phyloP scores from a whole-genome alignment of 2,888 invertebrate species.

The Pemphredon lugubris region DNA sequence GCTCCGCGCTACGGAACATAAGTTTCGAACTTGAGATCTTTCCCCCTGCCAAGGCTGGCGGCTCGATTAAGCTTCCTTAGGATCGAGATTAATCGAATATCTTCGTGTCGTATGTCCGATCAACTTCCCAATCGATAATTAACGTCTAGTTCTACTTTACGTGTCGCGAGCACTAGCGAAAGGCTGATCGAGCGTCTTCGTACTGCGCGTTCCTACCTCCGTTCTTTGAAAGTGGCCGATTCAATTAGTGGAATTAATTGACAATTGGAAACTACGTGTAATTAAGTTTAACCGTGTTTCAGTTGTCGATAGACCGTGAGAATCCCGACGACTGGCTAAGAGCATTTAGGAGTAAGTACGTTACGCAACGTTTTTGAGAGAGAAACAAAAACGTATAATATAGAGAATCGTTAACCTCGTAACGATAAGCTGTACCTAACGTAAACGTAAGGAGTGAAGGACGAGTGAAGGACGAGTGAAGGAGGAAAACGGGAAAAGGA shows the following conservation, averaged over 20 bases:
- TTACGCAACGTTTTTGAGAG: too few species aligned
- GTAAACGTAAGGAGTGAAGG: not conserved
- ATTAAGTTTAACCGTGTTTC: not conserved
- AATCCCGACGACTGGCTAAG: too few species aligned
- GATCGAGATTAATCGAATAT: conserved; percentile 65
- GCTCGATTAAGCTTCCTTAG: conserved; percentile 56
- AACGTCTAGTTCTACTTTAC: conserved; percentile 26
- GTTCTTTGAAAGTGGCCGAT: too few species aligned
- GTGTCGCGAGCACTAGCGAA: conserved; percentile 2
- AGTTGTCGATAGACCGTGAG: not conserved
- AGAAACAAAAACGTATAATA: too few species aligned
- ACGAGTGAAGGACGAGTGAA: too few species aligned
- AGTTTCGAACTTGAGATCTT: conserved; percentile 60
- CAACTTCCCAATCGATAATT: conserved; percentile 39
- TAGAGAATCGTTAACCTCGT: too few species aligned
- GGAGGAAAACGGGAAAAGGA: too few species aligned
- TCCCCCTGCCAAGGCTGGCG: conserved; percentile 28
- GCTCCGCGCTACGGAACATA: conserved; percentile 51
- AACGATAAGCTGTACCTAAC: too few species aligned
- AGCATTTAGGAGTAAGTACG: too few species aligned
- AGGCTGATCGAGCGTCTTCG: not conserved
- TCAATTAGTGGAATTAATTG: conserved; percentile 3
- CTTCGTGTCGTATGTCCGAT: conserved; percentile 32
- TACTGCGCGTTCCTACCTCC: not conserved
- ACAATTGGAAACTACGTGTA: not conserved